These are phyloP conservation scores for Melinaea marsaeus DNA, from an alignment of 2,888 invertebrate species.

Conservation along the genomic window DNA sequence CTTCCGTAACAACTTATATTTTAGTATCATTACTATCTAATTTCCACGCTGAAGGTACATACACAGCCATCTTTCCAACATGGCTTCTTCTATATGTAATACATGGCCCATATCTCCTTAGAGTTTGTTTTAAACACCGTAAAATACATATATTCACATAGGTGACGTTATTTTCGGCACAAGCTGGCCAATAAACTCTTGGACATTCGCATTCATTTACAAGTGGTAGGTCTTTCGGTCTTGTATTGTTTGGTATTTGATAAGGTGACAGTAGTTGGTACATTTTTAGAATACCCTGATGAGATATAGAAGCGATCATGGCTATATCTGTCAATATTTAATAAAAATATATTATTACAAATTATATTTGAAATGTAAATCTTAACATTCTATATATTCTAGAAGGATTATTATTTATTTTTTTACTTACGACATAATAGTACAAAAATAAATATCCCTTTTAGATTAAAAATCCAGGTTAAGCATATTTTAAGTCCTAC, in stretches of 20 bases:
- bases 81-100: conserved; percentile 38
- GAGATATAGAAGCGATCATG: not conserved
- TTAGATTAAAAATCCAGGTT: no score
- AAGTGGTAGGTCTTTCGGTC: conserved; percentile 19
- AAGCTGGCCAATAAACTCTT: conserved; percentile 43
- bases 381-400: no score
- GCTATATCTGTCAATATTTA: conserved; percentile 4
- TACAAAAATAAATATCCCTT: no score
- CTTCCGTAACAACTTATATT: not conserved
- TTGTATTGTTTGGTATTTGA: conserved; percentile 18
- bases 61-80: conserved; percentile 3
- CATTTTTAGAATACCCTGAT: conserved; percentile 8
- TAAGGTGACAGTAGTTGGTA: conserved; percentile 20
- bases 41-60: conserved; percentile 24
- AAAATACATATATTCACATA: conserved; percentile 44
- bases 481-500: no score
- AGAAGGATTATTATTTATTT: no score
- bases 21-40: not conserved
- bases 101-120: conserved; percentile 40
- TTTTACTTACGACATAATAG: no score
- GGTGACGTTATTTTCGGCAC: conserved; percentile 35
- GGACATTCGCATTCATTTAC: conserved; percentile 37
- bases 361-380: no score
- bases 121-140: conserved; percentile 31
- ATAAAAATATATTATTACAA: not conserved